Conservation (phyloP, 2,888 invertebrate genomes). For the Lasioglossum marginatum region DNA sequence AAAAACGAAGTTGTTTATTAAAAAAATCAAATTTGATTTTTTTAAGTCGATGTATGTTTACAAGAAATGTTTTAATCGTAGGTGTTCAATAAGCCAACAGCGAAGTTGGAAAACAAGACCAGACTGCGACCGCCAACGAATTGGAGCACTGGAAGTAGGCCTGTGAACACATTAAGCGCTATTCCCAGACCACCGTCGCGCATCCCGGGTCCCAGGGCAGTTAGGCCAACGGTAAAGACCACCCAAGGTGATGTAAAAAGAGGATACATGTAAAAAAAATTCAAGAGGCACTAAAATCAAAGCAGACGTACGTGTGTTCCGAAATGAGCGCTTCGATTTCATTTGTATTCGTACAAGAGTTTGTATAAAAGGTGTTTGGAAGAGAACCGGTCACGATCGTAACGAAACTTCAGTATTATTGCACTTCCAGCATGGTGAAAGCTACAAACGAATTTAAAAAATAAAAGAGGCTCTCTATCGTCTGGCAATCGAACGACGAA, state of each 20-base stretch:
- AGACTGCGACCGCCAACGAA: conserved; percentile 78
- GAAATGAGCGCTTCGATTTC: conserved; percentile 1
- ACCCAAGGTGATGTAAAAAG: conserved; percentile 59
- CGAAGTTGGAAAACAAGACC: conserved; percentile 68
- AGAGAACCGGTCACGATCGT: conserved; percentile 19
- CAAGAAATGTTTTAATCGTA: conserved; percentile 35
- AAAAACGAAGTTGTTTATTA: too few species aligned
- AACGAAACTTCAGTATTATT: conserved; percentile 67
- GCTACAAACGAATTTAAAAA: conserved; percentile 11
- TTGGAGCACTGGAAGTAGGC: conserved; percentile 71
- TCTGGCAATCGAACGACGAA: not conserved
- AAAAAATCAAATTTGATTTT: not conserved
- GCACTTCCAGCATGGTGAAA: conserved; percentile 55
- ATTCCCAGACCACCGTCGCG: conserved; percentile 83
- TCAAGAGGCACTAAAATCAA: conserved; percentile 9
- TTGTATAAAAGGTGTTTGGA: conserved; percentile 52
- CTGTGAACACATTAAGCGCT: conserved; percentile 74
- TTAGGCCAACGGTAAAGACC: conserved; percentile 56
- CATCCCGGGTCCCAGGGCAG: conserved; percentile 76
- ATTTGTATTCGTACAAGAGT: conserved; percentile 11
- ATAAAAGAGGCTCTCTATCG: not conserved
- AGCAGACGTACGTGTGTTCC: conserved; percentile 18
- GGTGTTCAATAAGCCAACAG: conserved; percentile 56
- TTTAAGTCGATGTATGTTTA: not conserved
- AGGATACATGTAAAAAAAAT: conserved; percentile 55